phyloP scores from a whole-genome alignment of 2,797 vertebrate genomes.

The Apogon talboti region DNA sequence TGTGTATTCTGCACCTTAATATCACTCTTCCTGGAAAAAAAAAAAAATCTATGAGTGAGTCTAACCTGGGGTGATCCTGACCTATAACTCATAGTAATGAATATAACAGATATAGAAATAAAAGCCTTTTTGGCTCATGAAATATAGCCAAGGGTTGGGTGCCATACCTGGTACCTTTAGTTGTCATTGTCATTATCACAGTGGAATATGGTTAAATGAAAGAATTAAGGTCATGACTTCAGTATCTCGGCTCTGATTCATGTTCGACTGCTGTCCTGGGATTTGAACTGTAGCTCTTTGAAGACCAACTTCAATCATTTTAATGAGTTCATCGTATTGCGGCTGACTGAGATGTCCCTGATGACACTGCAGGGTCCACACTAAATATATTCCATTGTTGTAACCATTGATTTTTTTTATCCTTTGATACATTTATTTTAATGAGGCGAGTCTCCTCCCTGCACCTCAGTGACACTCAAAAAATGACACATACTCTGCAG shows the following conservation, averaged over 20 bases:
- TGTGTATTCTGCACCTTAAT: not conserved
- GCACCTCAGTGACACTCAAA: constrained; percentile 56
- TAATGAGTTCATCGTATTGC: constrained; percentile 75
- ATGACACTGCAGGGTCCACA: constrained; percentile 63
- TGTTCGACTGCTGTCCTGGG: constrained; percentile 58
- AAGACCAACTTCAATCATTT: constrained; percentile 77
- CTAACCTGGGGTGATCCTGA: constrained; percentile 13
- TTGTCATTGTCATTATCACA: constrained; percentile 68
- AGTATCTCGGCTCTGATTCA: constrained; percentile 64
- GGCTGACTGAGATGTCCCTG: constrained; percentile 67
- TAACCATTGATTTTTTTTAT: constrained; percentile 68
- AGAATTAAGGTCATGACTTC: constrained; percentile 67
- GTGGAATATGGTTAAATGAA: constrained; percentile 65
- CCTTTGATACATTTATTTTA: constrained; percentile 67
- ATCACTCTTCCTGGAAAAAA: constrained; percentile 17
- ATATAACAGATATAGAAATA: constrained; percentile 51
- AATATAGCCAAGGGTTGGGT: constrained; percentile 41
- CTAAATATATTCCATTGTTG: constrained; percentile 75
- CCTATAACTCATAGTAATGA: constrained; percentile 48
- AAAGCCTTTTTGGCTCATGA: constrained; percentile 48
- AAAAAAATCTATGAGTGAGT: not conserved
- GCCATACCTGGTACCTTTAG: constrained; percentile 44
- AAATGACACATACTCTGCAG: constrained; percentile 44
- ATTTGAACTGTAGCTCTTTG: constrained; percentile 72
- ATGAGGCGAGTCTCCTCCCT: constrained; percentile 48